A percentile compares a stretch with the other conserved stretches of the same genome.
Conservation (phyloP, 2,888 invertebrate species). For the Eumerus sabulonum region DNA sequence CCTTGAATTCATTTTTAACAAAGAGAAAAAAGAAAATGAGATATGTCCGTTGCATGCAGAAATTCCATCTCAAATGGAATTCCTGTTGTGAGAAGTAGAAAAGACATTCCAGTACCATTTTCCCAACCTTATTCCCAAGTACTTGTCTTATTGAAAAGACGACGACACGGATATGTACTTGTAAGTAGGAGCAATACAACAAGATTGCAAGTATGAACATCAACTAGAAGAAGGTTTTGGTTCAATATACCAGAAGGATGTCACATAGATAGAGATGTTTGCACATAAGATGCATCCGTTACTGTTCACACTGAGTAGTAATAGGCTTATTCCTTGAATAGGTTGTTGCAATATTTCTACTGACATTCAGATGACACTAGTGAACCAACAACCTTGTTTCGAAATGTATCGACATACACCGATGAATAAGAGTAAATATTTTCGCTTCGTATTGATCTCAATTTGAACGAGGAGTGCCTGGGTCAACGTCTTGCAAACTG, state of each 20-base stretch:
- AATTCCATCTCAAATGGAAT: no score
- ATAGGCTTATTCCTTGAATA: no score
- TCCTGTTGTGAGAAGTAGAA: not conserved
- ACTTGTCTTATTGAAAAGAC: constrained; percentile 1
- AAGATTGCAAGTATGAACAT: not conserved
- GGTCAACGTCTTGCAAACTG: no score
- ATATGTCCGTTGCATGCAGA: constrained; percentile 12
- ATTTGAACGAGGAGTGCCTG: no score
- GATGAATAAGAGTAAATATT: no score
- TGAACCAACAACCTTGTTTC: no score
- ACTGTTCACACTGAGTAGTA: no score
- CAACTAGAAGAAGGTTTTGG: constrained; percentile 18
- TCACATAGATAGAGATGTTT: constrained; percentile 11
- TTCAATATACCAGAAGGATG: constrained; percentile 61
- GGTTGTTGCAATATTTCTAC: no score
- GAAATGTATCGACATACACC: no score
- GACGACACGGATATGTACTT: constrained; percentile 6
- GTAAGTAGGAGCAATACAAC: not conserved
- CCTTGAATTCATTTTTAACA: no score
- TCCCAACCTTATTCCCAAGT: constrained; percentile 1
- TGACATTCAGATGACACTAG: no score
- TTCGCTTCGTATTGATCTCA: no score
- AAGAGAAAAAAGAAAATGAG: not conserved
- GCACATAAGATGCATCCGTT: constrained; percentile 21
- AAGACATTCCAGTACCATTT: not conserved